These are phyloP conservation scores for Ivindomyrus marchei DNA, from an alignment of 2,113 vertebrate species.

Conservation along the genomic window DNA sequence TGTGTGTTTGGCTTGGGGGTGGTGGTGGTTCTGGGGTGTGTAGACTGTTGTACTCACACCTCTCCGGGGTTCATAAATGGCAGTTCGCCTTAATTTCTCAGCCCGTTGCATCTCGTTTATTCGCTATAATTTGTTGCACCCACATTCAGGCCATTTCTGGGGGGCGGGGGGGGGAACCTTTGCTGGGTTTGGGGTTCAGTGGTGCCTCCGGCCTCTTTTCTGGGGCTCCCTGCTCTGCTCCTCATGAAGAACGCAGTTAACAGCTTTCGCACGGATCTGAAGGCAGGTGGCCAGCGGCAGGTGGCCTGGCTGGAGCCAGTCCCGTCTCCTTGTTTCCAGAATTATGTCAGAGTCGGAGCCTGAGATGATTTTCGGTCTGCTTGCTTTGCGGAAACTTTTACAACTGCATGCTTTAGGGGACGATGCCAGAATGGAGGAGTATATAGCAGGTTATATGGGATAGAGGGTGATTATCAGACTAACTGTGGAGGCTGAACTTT, in stretches of 20 bases:
- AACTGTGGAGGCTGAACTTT: neutral
- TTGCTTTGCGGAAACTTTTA: neutral
- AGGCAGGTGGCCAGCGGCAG: slow-evolving; percentile 1
- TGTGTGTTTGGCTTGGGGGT: too few relatives aligned
- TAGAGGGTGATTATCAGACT: neutral
- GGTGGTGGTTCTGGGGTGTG: neutral
- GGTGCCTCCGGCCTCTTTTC: neutral
- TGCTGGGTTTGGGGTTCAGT: neutral
- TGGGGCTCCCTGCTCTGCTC: neutral
- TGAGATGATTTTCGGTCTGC: neutral
- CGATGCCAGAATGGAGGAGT: neutral
- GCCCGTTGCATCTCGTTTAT: neutral
- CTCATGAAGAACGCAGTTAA: neutral
- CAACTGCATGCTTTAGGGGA: neutral
- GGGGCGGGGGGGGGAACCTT: neutral
- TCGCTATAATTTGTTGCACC: neutral
- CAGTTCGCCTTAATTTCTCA: neutral
- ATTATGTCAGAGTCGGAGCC: neutral
- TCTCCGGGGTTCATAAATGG: neutral
- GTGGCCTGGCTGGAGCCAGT: neutral
- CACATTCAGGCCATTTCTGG: neutral
- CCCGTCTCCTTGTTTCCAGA: neutral
- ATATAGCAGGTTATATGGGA: neutral
- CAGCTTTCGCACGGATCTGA: neutral
- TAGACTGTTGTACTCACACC: neutral